These are phyloP conservation scores for Cranoglanis bouderius DNA, from an alignment of 2,113 vertebrate genomes.

Conservation along the genomic window DNA sequence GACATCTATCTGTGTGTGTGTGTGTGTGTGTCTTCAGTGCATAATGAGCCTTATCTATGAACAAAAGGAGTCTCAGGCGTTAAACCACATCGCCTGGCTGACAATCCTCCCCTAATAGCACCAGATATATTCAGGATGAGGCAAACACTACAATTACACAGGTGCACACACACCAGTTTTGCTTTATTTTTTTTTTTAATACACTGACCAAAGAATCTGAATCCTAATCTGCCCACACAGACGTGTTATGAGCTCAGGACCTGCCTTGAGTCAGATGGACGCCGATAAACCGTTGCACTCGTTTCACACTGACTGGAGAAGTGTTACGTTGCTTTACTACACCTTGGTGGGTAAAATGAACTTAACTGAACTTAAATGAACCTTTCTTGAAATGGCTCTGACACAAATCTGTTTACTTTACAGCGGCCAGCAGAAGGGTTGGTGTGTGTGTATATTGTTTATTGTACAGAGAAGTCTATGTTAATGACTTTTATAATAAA, in stretches of 20 bases:
- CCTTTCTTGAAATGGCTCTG: too few relatives aligned
- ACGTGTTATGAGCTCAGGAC: not conserved
- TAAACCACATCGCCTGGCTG: not conserved
- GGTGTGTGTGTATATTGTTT: slow-evolving; percentile 23
- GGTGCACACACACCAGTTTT: not conserved
- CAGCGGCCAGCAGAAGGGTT: not conserved
- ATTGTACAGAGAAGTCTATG: slow-evolving; percentile 18
- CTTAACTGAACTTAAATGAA: not conserved
- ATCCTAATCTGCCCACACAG: not conserved
- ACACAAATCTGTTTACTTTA: not conserved
- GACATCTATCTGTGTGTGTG: not conserved
- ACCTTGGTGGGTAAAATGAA: not conserved
- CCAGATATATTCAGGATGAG: not conserved
- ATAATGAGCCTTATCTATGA: not conserved
- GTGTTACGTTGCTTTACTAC: not conserved
- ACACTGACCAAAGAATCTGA: not conserved
- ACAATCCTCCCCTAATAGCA: not conserved
- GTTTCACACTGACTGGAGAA: not conserved
- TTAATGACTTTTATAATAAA: slow-evolving; percentile 44
- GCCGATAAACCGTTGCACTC: not conserved
- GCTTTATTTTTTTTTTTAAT: not conserved
- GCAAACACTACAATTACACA: not conserved
- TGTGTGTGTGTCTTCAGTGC: not conserved
- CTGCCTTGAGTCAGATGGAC: not conserved
- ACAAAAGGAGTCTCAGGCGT: not conserved